Percentiles rank a stretch among this genome's conserved stretches.
Conservation (phyloP, 2,797 vertebrate species). For the Rhynchotus rufescens region DNA sequence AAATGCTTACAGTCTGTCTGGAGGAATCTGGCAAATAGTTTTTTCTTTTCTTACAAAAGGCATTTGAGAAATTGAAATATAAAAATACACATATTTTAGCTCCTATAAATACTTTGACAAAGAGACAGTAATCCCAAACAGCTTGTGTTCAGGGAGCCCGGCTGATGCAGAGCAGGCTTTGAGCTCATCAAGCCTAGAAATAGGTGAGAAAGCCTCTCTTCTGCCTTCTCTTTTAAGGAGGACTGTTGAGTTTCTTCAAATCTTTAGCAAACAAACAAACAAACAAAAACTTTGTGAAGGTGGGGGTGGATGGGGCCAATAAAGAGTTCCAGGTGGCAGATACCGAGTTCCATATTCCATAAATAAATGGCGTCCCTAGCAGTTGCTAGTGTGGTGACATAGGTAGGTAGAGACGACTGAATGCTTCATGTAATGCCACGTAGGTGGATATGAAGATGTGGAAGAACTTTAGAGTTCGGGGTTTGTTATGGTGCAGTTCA, state of each 20-base stretch:
- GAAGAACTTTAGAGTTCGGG: neutral
- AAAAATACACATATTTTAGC: neutral
- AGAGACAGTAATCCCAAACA: neutral
- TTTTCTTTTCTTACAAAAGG: neutral
- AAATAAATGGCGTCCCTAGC: neutral
- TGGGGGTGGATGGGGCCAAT: neutral
- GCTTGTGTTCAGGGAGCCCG: neutral
- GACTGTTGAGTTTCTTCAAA: neutral
- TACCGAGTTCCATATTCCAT: neutral
- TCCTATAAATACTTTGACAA: neutral
- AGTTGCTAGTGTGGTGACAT: neutral
- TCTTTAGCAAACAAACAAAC: neutral
- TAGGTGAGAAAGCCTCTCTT: conserved; percentile 3
- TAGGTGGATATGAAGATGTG: neutral
- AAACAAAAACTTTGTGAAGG: neutral
- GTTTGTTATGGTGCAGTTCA: neutral
- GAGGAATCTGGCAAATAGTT: neutral
- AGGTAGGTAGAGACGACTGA: neutral
- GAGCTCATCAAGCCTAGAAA: neutral
- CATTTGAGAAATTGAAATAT: neutral
- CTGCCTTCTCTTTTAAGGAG: neutral
- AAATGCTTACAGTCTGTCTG: neutral
- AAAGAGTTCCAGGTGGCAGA: neutral
- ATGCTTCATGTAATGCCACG: neutral
- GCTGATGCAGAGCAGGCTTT: conserved; percentile 7